Evolutionary conservation across 2,797 vertebrate species (phyloP), one percentile per base, ranked within the genome.

Genomic region (Eutrigla gurnardus): DNA sequence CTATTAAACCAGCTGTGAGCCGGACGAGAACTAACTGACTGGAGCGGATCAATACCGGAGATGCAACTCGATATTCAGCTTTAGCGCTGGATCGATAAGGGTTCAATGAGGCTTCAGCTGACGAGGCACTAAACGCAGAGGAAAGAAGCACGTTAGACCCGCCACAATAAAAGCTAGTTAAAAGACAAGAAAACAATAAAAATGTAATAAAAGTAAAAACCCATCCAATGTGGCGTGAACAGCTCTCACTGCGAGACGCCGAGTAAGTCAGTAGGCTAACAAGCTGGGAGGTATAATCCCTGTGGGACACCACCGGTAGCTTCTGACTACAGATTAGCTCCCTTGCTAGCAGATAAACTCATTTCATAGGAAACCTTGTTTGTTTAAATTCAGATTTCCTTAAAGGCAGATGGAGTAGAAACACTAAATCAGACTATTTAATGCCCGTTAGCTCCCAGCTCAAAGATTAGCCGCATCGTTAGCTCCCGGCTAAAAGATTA

Each of bases 261-360:
- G 3, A 35, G 12, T 64, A 10, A 81, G 46, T 60, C 52, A 53
- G 59, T 4, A 36, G 15, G 69, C 61, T 73, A 73, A 87, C 71
- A 17, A 39, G 58, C 62, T 70, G 42, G 65, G 0, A 67, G 66
- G 66, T 66, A 67, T 80, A 80, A 89, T 81, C 77, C 78, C 3
- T 68, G 75, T 78, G 80, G 75, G 87, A 84, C 73, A 50, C 75
- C 59, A n/a, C 25, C 9, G 0, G 60, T 40, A 50, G 65, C 78
- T 74, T 5, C 70, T 36, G 67, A 76, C 80, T 65, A 33, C 73
- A 83, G 82, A 85, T 84, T 76, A 82, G 83, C 75, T 71, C 37
- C 58, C 36, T 64, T 11, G 58, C 84, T 77, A 61, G 49, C 54
- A 70, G 63, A 52, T 47, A 35, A 81, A 65, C 53, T 72, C 7